phyloP scores from a whole-genome alignment of 2,797 vertebrate species.

The Scleropages formosus region DNA sequence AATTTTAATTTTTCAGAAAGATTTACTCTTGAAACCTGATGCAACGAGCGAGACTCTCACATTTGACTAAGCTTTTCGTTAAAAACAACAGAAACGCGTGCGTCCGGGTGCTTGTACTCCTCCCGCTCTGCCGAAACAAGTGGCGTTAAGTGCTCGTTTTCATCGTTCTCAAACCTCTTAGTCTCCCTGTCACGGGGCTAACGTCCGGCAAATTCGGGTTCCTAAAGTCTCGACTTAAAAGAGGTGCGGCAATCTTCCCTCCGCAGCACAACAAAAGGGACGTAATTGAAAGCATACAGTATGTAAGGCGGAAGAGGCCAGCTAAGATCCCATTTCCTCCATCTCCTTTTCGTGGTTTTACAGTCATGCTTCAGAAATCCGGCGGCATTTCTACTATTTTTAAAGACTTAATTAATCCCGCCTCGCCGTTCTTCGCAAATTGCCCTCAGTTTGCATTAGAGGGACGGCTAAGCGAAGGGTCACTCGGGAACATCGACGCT shows the following conservation, averaged over 20 bases:
- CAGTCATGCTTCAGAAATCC: constrained; percentile 20
- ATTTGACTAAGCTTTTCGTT: no score
- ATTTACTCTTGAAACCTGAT: no score
- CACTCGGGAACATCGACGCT: neutral
- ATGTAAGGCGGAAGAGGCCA: neutral
- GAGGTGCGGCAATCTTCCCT: constrained; percentile 11
- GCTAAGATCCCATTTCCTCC: constrained; percentile 9
- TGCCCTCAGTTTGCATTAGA: neutral
- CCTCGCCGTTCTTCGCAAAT: constrained; percentile 1
- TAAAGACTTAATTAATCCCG: constrained; percentile 17
- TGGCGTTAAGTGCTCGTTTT: neutral
- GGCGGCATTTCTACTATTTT: neutral
- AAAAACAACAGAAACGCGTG: no score
- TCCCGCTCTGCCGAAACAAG: no score
- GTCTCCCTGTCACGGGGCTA: neutral
- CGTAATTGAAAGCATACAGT: constrained; percentile 26
- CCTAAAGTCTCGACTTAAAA: neutral
- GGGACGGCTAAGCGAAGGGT: neutral
- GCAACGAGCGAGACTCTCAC: no score
- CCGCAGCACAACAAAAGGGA: constrained; percentile 23
- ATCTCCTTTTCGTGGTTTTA: neutral
- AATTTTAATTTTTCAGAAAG: no score
- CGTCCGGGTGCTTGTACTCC: no score
- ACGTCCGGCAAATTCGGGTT: neutral
- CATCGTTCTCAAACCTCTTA: neutral